These are phyloP conservation scores for Cerceris ruficornis DNA, from an alignment of 2,888 invertebrate genomes.

Conservation along the genomic window DNA sequence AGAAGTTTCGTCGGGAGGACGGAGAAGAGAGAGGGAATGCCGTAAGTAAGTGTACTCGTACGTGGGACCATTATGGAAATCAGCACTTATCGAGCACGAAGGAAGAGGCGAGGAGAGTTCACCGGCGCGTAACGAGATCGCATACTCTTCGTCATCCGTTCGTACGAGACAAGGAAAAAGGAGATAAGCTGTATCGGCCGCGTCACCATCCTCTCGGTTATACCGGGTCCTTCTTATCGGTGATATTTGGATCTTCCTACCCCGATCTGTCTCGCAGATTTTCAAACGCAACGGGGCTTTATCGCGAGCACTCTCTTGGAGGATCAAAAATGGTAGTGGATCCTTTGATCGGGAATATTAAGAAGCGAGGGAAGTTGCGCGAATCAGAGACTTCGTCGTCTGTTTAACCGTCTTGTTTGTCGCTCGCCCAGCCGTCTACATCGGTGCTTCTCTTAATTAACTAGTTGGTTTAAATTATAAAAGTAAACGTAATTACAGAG, in stretches of 20 bases:
- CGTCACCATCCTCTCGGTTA: slow-evolving; percentile 43
- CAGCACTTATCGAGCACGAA: slow-evolving; percentile 70
- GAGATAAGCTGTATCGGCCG: slow-evolving; percentile 64
- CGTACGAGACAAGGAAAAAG: slow-evolving; percentile 35
- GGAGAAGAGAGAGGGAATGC: slow-evolving; percentile 16
- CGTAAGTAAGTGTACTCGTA: slow-evolving; percentile 61
- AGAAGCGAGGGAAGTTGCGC: too few species aligned
- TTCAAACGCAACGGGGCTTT: not conserved
- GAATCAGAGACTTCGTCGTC: not conserved
- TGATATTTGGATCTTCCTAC: slow-evolving; percentile 12
- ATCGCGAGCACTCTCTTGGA: too few species aligned
- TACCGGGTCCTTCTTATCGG: slow-evolving; percentile 59
- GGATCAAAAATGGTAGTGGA: too few species aligned
- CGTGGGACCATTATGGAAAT: slow-evolving; percentile 74
- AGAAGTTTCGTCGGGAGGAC: slow-evolving; percentile 36
- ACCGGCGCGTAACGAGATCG: slow-evolving; percentile 63
- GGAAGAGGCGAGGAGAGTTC: slow-evolving; percentile 50
- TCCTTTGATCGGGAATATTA: too few species aligned
- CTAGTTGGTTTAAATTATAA: slow-evolving; percentile 14
- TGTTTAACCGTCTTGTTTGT: slow-evolving; percentile 10
- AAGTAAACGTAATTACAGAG: slow-evolving; percentile 20
- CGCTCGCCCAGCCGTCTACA: not conserved
- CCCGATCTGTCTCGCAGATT: slow-evolving; percentile 32
- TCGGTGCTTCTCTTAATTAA: slow-evolving; percentile 1
- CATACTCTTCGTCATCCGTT: slow-evolving; percentile 64